These are phyloP conservation scores for Labeo calbasu DNA, from an alignment of 2,797 vertebrate species.

Conservation along the genomic window DNA sequence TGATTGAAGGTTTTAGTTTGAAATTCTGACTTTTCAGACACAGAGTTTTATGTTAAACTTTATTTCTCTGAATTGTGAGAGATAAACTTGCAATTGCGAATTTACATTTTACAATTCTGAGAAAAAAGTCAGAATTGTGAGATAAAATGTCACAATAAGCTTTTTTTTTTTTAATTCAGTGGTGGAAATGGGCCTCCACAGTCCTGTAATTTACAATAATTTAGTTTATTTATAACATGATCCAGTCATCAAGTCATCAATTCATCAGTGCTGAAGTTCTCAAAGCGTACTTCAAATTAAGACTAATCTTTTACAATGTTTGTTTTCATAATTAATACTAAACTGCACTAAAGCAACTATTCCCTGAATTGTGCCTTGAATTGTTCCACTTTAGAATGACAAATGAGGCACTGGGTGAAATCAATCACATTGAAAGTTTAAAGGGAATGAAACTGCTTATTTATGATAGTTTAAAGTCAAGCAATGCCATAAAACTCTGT, in stretches of 20 bases:
- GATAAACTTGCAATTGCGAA: too few relatives aligned
- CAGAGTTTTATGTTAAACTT: too few relatives aligned
- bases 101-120: too few relatives aligned
- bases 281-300: slow-evolving; percentile 38
- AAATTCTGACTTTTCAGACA: too few relatives aligned
- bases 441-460: slow-evolving; percentile 42
- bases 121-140: too few relatives aligned
- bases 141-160: too few relatives aligned
- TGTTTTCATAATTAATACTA: slow-evolving; percentile 44
- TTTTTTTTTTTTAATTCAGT: too few relatives aligned
- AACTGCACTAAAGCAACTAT: slow-evolving; percentile 26
- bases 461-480: slow-evolving; percentile 43
- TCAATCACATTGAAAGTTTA: slow-evolving; percentile 47
- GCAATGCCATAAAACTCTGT: slow-evolving; percentile 27
- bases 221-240: neutral
- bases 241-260: slow-evolving; percentile 5
- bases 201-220: neutral
- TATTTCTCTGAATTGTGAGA: too few relatives aligned
- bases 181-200: too few relatives aligned
- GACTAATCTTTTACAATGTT: slow-evolving; percentile 34
- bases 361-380: slow-evolving; percentile 27
- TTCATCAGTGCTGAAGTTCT: slow-evolving; percentile 8
- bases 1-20: too few relatives aligned
- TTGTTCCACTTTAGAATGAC: slow-evolving; percentile 44
- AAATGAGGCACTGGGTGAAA: slow-evolving; percentile 31